Evolutionary conservation across 2,113 vertebrate species (phyloP).

Genomic region (Microcebus lehilahytsara): DNA sequence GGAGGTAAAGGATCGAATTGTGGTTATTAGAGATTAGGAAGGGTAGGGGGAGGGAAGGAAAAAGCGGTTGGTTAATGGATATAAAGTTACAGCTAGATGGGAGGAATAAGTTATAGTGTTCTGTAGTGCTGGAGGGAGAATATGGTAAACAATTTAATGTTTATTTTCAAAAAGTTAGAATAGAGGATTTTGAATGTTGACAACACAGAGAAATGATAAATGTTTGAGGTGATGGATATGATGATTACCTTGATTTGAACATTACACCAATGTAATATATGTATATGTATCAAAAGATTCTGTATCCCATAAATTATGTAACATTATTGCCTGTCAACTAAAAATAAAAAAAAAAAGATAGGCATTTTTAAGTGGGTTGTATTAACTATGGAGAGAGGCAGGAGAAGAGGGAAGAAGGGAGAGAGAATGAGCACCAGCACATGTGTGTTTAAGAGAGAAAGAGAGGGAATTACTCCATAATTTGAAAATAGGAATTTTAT

Average conservation of each 20-base stretch:
- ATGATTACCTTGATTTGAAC: not conserved
- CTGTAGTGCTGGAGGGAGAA: too few species aligned
- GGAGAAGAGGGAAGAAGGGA: too few species aligned
- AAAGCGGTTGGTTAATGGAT: too few species aligned
- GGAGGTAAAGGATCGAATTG: too few species aligned
- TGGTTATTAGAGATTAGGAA: too few species aligned
- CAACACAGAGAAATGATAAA: not conserved
- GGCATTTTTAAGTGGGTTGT: not conserved
- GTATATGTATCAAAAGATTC: not conserved
- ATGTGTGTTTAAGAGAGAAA: too few species aligned
- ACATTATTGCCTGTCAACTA: not conserved
- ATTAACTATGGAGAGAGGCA: not conserved
- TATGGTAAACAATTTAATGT: not conserved
- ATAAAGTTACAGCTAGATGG: too few species aligned
- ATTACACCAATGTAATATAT: not conserved
- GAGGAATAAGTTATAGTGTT: too few species aligned
- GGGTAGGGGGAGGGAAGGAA: too few species aligned
- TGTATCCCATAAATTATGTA: not conserved
- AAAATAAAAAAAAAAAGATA: not conserved
- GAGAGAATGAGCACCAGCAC: not conserved
- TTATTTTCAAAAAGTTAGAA: not conserved
- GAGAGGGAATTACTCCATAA: not conserved
- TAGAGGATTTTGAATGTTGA: not conserved
- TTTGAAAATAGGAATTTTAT: slow-evolving; percentile 50
- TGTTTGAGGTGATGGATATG: not conserved